These are phyloP conservation scores for Chesias legatella DNA, from an alignment of 2,888 invertebrate genomes.

Conservation along the genomic window DNA sequence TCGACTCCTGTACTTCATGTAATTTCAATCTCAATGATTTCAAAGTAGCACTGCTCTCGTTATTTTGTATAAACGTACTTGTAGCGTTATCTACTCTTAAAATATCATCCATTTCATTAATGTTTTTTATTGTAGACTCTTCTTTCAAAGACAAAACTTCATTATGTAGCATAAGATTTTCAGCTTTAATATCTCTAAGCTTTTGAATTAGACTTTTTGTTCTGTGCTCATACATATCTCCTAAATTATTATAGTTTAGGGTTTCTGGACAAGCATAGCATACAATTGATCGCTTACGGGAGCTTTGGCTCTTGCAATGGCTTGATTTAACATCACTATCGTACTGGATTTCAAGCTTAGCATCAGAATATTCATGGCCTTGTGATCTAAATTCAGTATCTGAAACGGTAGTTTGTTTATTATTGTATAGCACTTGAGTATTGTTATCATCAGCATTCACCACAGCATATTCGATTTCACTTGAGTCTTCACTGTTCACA, in stretches of 20 bases:
- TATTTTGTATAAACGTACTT: conserved; percentile 33
- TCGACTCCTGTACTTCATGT: conserved; percentile 51
- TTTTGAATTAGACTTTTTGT: conserved; percentile 58
- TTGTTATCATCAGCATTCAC: conserved; percentile 44
- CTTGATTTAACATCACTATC: conserved; percentile 27
- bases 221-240: conserved; percentile 47
- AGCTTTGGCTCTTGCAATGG: conserved; percentile 7
- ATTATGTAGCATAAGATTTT: conserved; percentile 54
- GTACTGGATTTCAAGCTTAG: conserved; percentile 27
- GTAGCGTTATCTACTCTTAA: conserved; percentile 46
- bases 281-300: conserved; percentile 29
- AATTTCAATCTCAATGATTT: conserved; percentile 49
- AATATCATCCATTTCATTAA: conserved; percentile 28
- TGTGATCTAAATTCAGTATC: conserved; percentile 41
- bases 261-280: conserved; percentile 40
- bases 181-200: conserved; percentile 62
- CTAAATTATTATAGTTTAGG: conserved; percentile 16
- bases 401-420: conserved; percentile 32
- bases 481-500: conserved; percentile 44
- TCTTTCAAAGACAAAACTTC: conserved; percentile 51
- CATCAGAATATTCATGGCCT: conserved; percentile 26
- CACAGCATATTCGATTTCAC: conserved; percentile 51
- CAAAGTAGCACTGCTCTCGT: conserved; percentile 43
- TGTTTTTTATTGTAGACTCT: conserved; percentile 35
- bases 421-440: conserved; percentile 42